These are phyloP conservation scores for Platyrinchus mystaceus DNA, from an alignment of 2,797 vertebrate genomes.

Conservation along the genomic window DNA sequence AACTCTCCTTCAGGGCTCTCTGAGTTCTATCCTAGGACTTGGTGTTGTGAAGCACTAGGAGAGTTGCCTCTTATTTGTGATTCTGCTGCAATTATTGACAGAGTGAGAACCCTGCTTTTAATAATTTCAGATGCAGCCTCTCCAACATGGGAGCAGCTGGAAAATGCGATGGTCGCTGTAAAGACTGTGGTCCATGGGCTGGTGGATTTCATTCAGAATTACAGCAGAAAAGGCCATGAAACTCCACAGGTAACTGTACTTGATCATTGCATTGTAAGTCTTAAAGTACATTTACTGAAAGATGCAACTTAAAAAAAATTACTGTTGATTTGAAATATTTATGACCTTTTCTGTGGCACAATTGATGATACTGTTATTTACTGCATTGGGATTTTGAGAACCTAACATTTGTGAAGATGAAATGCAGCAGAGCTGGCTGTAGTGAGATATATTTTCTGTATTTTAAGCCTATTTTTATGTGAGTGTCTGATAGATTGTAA, in stretches of 20 bases:
- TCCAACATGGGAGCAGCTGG: constrained; percentile 92
- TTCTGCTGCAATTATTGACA: not conserved
- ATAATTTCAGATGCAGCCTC: constrained; percentile 81
- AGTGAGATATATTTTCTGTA: not conserved
- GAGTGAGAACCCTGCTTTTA: not conserved
- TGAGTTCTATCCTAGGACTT: not conserved
- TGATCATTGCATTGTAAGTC: rapidly evolving
- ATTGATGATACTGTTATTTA: not conserved
- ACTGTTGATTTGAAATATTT: not conserved
- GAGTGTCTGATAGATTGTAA: not conserved
- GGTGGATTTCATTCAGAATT: constrained; percentile 96
- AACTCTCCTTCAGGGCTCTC: not conserved
- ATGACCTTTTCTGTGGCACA: not conserved
- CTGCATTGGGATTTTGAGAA: not conserved
- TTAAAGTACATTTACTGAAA: not conserved
- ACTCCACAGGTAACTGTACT: constrained; percentile 84
- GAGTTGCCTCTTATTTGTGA: not conserved
- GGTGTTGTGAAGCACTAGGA: not conserved
- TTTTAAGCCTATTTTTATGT: not conserved
- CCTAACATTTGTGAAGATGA: not conserved
- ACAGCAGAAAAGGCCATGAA: constrained; percentile 94
- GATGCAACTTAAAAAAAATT: not conserved
- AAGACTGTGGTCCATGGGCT: constrained; percentile 93
- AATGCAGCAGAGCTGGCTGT: not conserved
- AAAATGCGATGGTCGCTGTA: constrained; percentile 91